A percentile compares a stretch with the other conserved stretches of the same genome.
phyloP scores from a whole-genome alignment of 2,797 vertebrate species.

The Argya squamiceps region DNA sequence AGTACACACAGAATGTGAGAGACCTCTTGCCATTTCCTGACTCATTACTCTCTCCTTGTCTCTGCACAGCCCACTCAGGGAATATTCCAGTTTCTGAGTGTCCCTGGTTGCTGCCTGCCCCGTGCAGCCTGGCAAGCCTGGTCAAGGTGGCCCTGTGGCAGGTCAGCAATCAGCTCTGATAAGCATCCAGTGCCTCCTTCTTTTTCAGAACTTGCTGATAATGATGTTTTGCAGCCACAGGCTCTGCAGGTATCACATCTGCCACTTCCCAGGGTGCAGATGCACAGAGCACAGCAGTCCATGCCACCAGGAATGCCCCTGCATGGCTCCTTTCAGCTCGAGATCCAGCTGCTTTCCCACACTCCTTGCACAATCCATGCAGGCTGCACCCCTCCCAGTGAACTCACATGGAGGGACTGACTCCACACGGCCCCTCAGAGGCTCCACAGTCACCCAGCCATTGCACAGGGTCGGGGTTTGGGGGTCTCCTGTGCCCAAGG shows the following conservation, averaged over 20 bases:
- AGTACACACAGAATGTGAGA: background rate
- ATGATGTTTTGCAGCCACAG: background rate
- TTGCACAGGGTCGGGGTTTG: background rate
- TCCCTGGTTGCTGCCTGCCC: background rate
- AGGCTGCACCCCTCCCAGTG: background rate
- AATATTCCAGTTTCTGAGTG: background rate
- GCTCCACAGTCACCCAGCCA: background rate
- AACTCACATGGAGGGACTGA: background rate
- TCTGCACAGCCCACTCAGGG: background rate
- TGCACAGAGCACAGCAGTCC: background rate
- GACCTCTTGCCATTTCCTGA: background rate
- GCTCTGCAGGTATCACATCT: background rate
- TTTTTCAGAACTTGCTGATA: background rate
- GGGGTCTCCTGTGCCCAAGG: background rate
- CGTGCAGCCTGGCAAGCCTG: accelerated
- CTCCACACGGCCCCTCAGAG: accelerated
- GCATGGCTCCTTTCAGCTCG: accelerated
- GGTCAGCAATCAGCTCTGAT: background rate
- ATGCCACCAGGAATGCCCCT: background rate
- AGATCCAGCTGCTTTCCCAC: background rate
- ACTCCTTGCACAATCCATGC: background rate
- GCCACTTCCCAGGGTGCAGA: background rate
- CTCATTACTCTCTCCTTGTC: background rate
- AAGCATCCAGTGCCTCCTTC: background rate
- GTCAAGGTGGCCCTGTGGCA: accelerated